phyloP scores from a whole-genome alignment of 2,113 vertebrate species.

The Engraulis encrasicolus region DNA sequence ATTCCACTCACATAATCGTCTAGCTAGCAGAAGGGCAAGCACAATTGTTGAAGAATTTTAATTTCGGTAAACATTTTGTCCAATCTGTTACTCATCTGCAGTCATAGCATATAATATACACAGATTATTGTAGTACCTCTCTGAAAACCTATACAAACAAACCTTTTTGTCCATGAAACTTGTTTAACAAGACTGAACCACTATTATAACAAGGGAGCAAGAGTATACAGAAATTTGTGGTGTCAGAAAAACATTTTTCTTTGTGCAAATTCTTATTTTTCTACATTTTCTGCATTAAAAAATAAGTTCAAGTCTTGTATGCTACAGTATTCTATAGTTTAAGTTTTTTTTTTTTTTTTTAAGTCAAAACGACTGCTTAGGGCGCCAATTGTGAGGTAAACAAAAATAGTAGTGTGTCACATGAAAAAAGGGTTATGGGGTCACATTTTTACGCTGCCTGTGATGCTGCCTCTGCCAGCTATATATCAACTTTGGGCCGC shows the following conservation, averaged over 20 bases:
- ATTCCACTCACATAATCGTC: not conserved
- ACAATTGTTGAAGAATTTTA: not conserved
- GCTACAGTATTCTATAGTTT: no score
- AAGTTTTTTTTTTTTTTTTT: no score
- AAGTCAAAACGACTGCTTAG: no score
- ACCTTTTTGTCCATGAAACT: not conserved
- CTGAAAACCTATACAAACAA: not conserved
- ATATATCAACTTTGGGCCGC: constrained; percentile 62
- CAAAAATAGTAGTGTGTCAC: not conserved
- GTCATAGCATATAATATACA: not conserved
- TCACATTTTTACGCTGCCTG: not conserved
- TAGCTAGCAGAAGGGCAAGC: not conserved
- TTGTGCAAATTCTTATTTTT: no score
- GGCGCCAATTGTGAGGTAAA: not conserved
- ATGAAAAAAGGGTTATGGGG: not conserved
- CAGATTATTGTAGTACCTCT: not conserved
- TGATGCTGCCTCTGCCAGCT: not conserved
- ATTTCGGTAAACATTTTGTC: not conserved
- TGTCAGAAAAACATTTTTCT: not conserved
- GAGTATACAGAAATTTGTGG: not conserved
- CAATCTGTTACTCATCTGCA: not conserved
- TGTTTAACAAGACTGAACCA: not conserved
- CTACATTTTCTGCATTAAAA: no score
- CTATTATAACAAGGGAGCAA: not conserved
- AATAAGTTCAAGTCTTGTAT: no score